phyloP scores from a whole-genome alignment of 2,113 vertebrate genomes.

The Galemys pyrenaicus region DNA sequence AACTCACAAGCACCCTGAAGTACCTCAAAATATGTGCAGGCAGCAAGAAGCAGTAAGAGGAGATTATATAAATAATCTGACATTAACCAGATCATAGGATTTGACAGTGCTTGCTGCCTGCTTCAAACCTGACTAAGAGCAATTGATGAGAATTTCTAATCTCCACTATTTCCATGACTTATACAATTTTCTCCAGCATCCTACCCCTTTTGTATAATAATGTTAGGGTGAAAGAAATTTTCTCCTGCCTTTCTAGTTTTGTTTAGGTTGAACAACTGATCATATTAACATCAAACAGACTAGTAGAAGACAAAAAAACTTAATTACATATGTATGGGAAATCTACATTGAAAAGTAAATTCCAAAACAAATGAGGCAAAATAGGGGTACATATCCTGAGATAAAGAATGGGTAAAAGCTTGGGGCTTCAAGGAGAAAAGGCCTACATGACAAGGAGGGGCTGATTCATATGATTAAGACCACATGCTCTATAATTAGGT shows the following conservation, averaged over 20 bases:
- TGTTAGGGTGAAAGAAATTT: not conserved
- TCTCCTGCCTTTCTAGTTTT: not conserved
- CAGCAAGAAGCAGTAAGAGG: not conserved
- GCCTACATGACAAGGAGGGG: too few relatives aligned
- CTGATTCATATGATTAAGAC: too few relatives aligned
- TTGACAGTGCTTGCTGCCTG: not conserved
- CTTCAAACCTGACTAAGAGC: not conserved
- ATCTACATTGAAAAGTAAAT: not conserved
- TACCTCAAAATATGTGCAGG: accelerated
- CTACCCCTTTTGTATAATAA: not conserved
- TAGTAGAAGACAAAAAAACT: not conserved
- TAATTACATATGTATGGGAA: not conserved
- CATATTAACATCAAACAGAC: not conserved
- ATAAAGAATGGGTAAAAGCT: not conserved
- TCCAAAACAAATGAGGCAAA: not conserved
- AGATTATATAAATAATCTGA: not conserved
- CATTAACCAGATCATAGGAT: not conserved
- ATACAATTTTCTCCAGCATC: not conserved
- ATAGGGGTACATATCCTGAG: not conserved
- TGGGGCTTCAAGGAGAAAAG: not conserved
- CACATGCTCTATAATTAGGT: not conserved
- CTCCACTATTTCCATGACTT: not conserved
- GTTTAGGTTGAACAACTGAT: not conserved
- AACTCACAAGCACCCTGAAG: not conserved
- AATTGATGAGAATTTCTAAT: not conserved